phyloP scores from a whole-genome alignment of 2,797 vertebrate genomes.

The Hippocampus kuda region DNA sequence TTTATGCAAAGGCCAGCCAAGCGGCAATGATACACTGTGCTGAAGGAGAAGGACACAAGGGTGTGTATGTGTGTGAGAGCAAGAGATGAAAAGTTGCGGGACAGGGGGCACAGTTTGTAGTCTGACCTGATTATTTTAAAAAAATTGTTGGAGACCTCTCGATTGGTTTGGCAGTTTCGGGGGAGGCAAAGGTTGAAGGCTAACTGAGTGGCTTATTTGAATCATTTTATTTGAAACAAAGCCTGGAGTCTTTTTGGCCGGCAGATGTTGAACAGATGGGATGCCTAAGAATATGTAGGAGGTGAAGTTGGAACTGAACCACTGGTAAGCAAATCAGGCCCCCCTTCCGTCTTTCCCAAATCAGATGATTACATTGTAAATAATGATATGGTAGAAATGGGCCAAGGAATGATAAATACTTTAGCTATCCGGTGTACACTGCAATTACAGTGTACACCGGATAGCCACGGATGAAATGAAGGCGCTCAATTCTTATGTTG shows the following conservation, averaged over 20 bases:
- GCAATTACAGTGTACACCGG: too few relatives aligned
- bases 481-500: too few relatives aligned
- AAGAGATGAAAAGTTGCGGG: conserved; percentile 11
- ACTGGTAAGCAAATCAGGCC: background rate
- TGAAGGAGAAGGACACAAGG: conserved; percentile 30
- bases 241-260: conserved; percentile 19
- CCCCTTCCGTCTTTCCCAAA: background rate
- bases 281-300: conserved; percentile 7
- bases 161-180: background rate
- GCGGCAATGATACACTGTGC: conserved; percentile 68
- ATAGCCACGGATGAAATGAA: too few relatives aligned
- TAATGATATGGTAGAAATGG: too few relatives aligned
- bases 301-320: conserved; percentile 8
- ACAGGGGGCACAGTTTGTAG: conserved; percentile 7
- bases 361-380: conserved; percentile 28
- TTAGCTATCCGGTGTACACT: too few relatives aligned
- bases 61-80: background rate
- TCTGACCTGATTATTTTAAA: conserved; percentile 9
- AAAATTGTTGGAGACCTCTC: conserved; percentile 12
- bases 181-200: background rate
- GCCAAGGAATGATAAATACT: too few relatives aligned
- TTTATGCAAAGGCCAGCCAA: conserved; percentile 85
- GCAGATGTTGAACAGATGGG: conserved; percentile 39
- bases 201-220: conserved; percentile 10
- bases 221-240: conserved; percentile 14